These are phyloP conservation scores for Schizotus pectinicornis DNA, from an alignment of 2,888 invertebrate species.

Conservation along the genomic window DNA sequence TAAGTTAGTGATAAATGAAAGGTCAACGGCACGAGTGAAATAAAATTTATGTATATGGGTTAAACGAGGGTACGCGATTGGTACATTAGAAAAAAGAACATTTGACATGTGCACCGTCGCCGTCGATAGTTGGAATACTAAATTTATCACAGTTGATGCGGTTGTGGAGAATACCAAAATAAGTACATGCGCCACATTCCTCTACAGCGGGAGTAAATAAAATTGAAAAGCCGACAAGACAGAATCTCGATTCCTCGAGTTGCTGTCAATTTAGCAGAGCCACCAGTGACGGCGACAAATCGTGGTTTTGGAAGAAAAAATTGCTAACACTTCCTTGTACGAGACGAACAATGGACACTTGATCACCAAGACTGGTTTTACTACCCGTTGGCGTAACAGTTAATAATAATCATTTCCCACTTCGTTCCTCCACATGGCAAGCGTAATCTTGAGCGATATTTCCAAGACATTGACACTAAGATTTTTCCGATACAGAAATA, in stretches of 20 bases:
- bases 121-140: constrained; percentile 40
- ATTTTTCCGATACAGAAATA: too few species aligned
- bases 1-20: constrained; percentile 27
- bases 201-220: constrained; percentile 32
- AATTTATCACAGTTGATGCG: constrained; percentile 39
- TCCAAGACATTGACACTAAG: too few species aligned
- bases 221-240: constrained; percentile 32
- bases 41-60: constrained; percentile 38
- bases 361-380: too few species aligned
- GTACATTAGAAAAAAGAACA: constrained; percentile 33
- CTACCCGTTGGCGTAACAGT: too few species aligned
- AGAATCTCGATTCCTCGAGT: constrained; percentile 13
- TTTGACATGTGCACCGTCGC: constrained; percentile 39
- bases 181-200: constrained; percentile 67
- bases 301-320: neutral
- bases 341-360: too few species aligned
- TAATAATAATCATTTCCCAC: too few species aligned
- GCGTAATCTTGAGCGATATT: constrained; percentile 1
- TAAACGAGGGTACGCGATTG: constrained; percentile 34
- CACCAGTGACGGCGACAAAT: too few species aligned
- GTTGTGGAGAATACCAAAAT: constrained; percentile 66
- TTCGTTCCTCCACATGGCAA: too few species aligned
- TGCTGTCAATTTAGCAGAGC: constrained; percentile 26
- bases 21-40: constrained; percentile 35
- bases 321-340: neutral